Base-by-base conservation (phyloP, 2,797 vertebrate genomes). In the Thalassophryne amazonica region DNA sequence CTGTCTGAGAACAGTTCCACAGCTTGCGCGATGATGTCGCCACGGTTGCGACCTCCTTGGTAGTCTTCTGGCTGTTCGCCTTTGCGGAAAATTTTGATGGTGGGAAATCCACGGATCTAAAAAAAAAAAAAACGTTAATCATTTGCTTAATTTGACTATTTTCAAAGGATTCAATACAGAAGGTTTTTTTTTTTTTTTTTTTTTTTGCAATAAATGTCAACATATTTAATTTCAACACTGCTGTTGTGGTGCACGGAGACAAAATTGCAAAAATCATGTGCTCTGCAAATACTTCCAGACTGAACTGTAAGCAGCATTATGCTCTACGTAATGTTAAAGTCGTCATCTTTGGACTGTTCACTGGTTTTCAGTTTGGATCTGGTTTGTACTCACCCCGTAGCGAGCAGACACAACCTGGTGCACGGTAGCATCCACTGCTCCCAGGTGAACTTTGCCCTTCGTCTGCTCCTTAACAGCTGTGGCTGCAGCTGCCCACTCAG, bases 11-110 rank as follows among this genome's bases (percentile, higher is more conserved):
- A 98, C 52, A 99, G 78, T 52, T 98, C 97, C 41, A 98, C 1
- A 29, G 94, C 97, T 43, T 74, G 87, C 43, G 92, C 80, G 12
- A 96, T 56, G 2, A 99, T 94, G 80, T 98, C 94, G 0, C 91
- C 78, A 15, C 90, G 91, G 7, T 93, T 86, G 60, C 95, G 91
- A 1, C 95, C 96, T 32, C 96, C 97, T 4, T 95, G 93, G 52
- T 93, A 98, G 79, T 98, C 95, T 65, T 92, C 86, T 0, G 94
- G 94, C 32, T 95, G 90, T 63, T 98, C 95, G 23, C 95, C 95
- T 86, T 96, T 98, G 69, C 93, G 93, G 86, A 99, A 99, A 47
- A 99, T 86, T 86, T 99, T 98, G 79, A 99, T 98, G 24, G 94
- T 95, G 54, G 97, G 97, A 76, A 98, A 99, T 48, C 96, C 96